Conservation (phyloP, 2,888 invertebrate species). For the Hecatera dysodea region DNA sequence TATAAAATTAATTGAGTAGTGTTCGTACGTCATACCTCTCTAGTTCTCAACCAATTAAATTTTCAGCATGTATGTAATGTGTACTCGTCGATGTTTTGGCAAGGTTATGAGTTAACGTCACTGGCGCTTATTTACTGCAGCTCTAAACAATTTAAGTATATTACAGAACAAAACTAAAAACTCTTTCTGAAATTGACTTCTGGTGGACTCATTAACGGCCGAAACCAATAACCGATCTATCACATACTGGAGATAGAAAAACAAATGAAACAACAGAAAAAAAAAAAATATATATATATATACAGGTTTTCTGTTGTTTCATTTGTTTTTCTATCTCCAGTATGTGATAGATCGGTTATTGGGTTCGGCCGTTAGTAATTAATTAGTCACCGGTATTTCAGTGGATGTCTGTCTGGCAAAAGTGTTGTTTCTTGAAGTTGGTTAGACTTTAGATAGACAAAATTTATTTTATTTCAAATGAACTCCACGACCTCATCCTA, state of each 20-base stretch:
- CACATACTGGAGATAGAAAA: too few species aligned
- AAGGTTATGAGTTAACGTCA: slow-evolving; percentile 60
- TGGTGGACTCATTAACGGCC: slow-evolving; percentile 5
- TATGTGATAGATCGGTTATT: too few species aligned
- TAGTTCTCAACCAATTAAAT: slow-evolving; percentile 27
- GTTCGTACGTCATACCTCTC: slow-evolving; percentile 37
- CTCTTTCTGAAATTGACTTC: slow-evolving; percentile 24
- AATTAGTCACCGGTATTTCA: too few species aligned
- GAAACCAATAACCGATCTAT: too few species aligned
- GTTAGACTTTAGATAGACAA: background rate
- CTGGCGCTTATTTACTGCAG: slow-evolving; percentile 45
- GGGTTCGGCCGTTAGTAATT: too few species aligned
- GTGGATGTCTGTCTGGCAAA: slow-evolving; percentile 10
- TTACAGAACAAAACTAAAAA: slow-evolving; percentile 15
- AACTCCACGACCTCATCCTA: too few species aligned
- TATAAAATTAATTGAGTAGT: slow-evolving; percentile 30
- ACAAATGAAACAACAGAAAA: too few species aligned
- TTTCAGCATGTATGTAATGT: slow-evolving; percentile 31
- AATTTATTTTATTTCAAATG: background rate
- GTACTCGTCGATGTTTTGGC: slow-evolving; percentile 48
- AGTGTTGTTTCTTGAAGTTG: slow-evolving; percentile 1
- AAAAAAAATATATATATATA: too few species aligned
- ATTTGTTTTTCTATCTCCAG: too few species aligned
- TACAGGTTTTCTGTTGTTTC: too few species aligned
- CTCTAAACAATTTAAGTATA: slow-evolving; percentile 52